Percentiles rank a stretch among this genome's conserved stretches.
Evolutionary conservation across 2,888 invertebrate species (phyloP).

Genomic region (Aphodius granarius): DNA sequence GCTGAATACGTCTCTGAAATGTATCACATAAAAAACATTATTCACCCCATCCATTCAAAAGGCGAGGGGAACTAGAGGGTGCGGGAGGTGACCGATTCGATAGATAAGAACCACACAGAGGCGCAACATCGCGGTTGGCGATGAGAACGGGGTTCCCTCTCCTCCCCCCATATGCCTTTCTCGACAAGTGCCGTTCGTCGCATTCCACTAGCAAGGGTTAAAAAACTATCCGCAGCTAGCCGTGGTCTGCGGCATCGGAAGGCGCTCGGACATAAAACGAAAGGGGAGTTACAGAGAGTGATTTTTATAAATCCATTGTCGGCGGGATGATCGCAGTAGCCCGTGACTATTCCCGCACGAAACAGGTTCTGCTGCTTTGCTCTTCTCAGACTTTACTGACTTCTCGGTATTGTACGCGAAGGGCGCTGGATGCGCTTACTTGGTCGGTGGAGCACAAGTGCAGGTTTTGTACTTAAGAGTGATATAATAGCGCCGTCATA

Average conservation of each 20-base stretch:
- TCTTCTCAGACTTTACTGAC: neutral
- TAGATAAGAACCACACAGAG: constrained; percentile 20
- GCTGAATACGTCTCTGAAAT: constrained; percentile 3
- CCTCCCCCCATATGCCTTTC: neutral
- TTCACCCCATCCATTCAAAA: constrained; percentile 29
- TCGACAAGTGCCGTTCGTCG: neutral
- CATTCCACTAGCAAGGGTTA: constrained; percentile 47
- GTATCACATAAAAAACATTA: constrained; percentile 26
- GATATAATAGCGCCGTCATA: neutral
- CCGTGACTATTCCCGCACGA: constrained; percentile 20
- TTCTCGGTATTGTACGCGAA: neutral
- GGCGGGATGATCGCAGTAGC: constrained; percentile 35
- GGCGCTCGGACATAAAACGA: neutral
- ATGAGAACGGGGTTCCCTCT: constrained; percentile 17
- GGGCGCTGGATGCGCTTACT: neutral
- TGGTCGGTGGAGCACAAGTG: constrained; percentile 1
- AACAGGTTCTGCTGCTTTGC: constrained; percentile 40
- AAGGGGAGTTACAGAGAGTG: constrained; percentile 53
- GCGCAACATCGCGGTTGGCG: constrained; percentile 4
- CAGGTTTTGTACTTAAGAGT: neutral
- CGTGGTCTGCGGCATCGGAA: neutral
- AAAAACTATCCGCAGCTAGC: constrained; percentile 47
- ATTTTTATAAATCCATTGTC: constrained; percentile 47
- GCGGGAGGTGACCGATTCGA: constrained; percentile 30
- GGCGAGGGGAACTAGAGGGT: neutral